These are phyloP conservation scores for Phoxinus phoxinus DNA, from an alignment of 2,113 vertebrate genomes.

Conservation along the genomic window DNA sequence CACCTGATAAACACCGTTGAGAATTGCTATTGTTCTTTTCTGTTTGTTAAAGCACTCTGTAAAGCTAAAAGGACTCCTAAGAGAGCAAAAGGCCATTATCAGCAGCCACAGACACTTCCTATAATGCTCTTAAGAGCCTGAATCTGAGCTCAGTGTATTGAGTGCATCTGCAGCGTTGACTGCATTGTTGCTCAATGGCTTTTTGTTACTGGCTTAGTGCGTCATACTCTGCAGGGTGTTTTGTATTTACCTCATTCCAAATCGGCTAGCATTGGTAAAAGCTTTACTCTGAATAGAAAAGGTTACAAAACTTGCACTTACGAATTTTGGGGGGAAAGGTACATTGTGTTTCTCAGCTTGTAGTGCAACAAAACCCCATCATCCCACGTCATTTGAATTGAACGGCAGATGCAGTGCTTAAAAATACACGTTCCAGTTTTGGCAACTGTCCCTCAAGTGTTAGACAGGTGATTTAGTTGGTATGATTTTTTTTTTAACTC, in stretches of 20 bases:
- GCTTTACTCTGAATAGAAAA: background rate
- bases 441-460: background rate
- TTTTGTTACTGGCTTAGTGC: slow-evolving; percentile 33
- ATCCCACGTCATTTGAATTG: background rate
- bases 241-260: slow-evolving; percentile 26
- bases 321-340: no score
- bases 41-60: slow-evolving; percentile 35
- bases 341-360: background rate
- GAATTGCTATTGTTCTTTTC: background rate
- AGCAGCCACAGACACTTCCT: slow-evolving; percentile 32
- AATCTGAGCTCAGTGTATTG: slow-evolving; percentile 1
- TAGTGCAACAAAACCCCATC: background rate
- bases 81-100: slow-evolving; percentile 29
- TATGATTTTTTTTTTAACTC: background rate
- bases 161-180: slow-evolving; percentile 35
- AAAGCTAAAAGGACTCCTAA: slow-evolving; percentile 15
- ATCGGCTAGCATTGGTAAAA: background rate
- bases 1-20: slow-evolving; percentile 37
- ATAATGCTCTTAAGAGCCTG: slow-evolving; percentile 35
- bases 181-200: slow-evolving; percentile 33
- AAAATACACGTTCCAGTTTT: background rate
- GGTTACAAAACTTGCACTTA: background rate
- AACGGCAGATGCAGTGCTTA: background rate
- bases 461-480: background rate
- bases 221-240: slow-evolving; percentile 2